Evolutionary conservation across 2,113 vertebrate genomes (phyloP), one percentile per base, ranked within the genome.

Genomic region (Hippoglossus stenolepis): DNA sequence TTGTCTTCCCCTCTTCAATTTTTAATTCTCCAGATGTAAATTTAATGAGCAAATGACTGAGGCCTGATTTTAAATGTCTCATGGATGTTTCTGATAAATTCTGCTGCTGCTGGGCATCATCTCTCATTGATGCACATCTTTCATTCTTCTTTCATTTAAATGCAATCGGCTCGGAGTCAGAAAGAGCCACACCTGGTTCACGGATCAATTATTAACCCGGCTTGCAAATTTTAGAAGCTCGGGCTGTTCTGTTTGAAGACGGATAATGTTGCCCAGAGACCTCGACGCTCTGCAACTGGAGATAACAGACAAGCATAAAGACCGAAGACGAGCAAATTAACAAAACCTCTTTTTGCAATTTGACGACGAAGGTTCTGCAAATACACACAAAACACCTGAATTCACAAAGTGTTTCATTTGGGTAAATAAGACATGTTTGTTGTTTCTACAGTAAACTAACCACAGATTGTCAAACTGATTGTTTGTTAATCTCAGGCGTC

Each of bases 41-140:
- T 77, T 79, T 82, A 78, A 87, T 86, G 66, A 82, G 64, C 20
- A 3, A 3, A n/a, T 28, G 71, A 45, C 40, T 20, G 63, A 70
- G 69, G 24, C 53, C 57, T 35, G 18, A 64, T 60, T 80, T 69
- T 21, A 69, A 68, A 73, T 38, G 38, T 54, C 64, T 75, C 2
- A 38, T 73, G 62, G 69, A 57, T 64, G 49, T 75, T 23, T 70
- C 69, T 59, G 13, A 35, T 58, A 45, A 53, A 74, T 24, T 31
- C 18, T 13, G 21, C 15, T 5, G 21, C 70, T 83, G 14, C 65
- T 7, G 62, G 59, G 56, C 31, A 64, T 72, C 51, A 64, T 23
- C 53, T 51, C 51, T 66, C 28, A 17, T n/a, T 26, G 49, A 77
- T 17, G 43, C n/a, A 66, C 63, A 67, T 89, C 58, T 49, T 62